Conservation (phyloP, 2,113 vertebrate genomes). For the Phoxinus phoxinus region DNA sequence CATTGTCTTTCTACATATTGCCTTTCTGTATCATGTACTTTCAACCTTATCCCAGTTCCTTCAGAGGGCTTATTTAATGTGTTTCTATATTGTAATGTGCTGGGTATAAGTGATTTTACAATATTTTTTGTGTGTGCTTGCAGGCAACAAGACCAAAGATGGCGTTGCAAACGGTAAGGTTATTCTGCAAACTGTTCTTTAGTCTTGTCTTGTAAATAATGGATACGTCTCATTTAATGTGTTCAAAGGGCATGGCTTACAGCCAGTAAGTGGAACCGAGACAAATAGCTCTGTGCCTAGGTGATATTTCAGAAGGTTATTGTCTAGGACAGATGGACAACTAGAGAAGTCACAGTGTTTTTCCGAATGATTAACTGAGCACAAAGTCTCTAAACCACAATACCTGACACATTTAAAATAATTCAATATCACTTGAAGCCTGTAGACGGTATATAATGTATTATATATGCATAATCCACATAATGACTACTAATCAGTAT, state of each 20-base stretch:
- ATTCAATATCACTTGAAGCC: too few species aligned
- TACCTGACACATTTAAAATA: too few species aligned
- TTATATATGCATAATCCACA: neutral
- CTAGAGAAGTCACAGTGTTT: neutral
- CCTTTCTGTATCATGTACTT: neutral
- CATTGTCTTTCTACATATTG: neutral
- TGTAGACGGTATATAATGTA: neutral
- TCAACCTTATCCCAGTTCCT: neutral
- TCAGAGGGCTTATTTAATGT: constrained; percentile 1
- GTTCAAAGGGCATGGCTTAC: constrained; percentile 14
- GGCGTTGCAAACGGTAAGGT: constrained; percentile 91
- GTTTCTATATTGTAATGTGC: neutral
- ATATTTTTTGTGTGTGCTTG: constrained; percentile 57
- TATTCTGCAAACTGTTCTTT: constrained; percentile 22
- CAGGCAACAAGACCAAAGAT: constrained; percentile 96
- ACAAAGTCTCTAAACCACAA: too few species aligned
- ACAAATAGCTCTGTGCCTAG: constrained; percentile 34
- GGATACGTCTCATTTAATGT: constrained; percentile 37
- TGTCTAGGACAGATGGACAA: constrained; percentile 1
- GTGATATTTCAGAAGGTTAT: constrained; percentile 44
- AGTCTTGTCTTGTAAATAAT: constrained; percentile 51
- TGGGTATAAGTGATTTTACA: neutral
- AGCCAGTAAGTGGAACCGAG: constrained; percentile 24
- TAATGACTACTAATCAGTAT: neutral
- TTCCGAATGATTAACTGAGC: constrained; percentile 41